Base-by-base conservation (phyloP, 2,113 vertebrate species). In the Corydoras sp. region DNA sequence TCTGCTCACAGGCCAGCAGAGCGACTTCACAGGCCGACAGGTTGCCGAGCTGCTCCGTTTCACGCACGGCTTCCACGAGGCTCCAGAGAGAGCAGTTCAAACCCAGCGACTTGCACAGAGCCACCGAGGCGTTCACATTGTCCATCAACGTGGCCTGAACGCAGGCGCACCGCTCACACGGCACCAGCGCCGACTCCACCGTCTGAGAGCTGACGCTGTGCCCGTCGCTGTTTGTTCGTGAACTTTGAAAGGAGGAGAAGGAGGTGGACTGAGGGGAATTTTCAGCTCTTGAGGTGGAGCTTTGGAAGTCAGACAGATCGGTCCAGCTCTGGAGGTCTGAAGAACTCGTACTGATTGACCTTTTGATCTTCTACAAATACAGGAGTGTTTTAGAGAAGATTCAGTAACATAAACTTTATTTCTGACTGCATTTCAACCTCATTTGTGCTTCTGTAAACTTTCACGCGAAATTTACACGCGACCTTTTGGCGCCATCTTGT, bases 1-100 rank as follows among this genome's bases (percentile, higher is more conserved):
- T 86, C 84, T 96, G 93, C 82, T 96, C 93, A 0, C 75, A 78
- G 3, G 90, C 90, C 94, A 93, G 98, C 80, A 87, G 92, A 53
- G 82, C 63, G 54, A 96, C 0, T 0, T 96, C 94, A 0, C n/a
- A 61, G 0, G 89, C 85, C 0, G 92, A 90, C 77, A 97, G 86
- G 0, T 64, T 86, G 61, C 79, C 88, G n/a, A 77, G 71, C 24
- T 86, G 88, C 13, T 85, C 10, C 0, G 74, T 82, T 11, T 91
- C 90, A 67, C 86, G 83, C 51, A 93, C 79, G 48, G 81, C 81
- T 35, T 76, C 86, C 69, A 89, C 84, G 62, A 96, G 91, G 29
- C 73, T 87, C 84, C 86, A 80, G 18, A 97, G 85, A 15, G 92
- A 91, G 0, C 92, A 98, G 48, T 94, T 92, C 78, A 98, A 84